These are phyloP conservation scores for Gallinago media DNA, from an alignment of 2,113 vertebrate genomes.

Conservation along the genomic window DNA sequence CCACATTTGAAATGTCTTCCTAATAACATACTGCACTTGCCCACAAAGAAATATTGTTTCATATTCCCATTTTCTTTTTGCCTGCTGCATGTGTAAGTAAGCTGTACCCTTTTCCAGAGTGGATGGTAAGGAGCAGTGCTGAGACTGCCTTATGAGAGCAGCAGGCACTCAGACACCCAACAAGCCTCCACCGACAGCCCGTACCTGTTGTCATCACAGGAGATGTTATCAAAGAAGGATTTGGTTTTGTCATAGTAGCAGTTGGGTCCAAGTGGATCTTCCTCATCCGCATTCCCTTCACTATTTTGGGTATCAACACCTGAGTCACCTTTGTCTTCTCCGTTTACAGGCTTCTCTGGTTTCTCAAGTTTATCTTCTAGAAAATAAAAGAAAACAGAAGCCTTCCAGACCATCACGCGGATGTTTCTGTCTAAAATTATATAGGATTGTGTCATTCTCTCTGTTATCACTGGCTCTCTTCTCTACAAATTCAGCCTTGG, in stretches of 20 bases:
- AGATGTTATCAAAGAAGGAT: conserved; percentile 99
- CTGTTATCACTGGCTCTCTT: not conserved
- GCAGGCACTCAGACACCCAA: not conserved
- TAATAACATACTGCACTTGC: not conserved
- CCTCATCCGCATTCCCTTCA: conserved; percentile 89
- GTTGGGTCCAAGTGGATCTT: conserved; percentile 86
- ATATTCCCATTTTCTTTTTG: not conserved
- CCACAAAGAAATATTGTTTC: not conserved
- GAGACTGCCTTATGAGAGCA: not conserved
- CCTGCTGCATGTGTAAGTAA: not conserved
- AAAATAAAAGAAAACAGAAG: conserved; percentile 38
- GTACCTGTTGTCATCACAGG: conserved; percentile 93
- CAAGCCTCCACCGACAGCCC: not conserved
- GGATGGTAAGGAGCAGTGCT: not conserved
- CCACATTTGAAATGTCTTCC: not conserved
- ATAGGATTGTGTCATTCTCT: not conserved
- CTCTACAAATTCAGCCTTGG: not conserved
- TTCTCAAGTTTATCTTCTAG: conserved; percentile 91
- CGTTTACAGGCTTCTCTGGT: conserved; percentile 89
- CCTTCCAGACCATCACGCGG: not conserved
- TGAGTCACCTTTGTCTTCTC: conserved; percentile 93
- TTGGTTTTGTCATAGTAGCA: conserved; percentile 99
- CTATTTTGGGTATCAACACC: conserved; percentile 86
- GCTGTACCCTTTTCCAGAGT: not conserved
- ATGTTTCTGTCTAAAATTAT: not conserved